Evolutionary conservation across 2,888 invertebrate species (phyloP).

Genomic region (Charanyca ferruginea): DNA sequence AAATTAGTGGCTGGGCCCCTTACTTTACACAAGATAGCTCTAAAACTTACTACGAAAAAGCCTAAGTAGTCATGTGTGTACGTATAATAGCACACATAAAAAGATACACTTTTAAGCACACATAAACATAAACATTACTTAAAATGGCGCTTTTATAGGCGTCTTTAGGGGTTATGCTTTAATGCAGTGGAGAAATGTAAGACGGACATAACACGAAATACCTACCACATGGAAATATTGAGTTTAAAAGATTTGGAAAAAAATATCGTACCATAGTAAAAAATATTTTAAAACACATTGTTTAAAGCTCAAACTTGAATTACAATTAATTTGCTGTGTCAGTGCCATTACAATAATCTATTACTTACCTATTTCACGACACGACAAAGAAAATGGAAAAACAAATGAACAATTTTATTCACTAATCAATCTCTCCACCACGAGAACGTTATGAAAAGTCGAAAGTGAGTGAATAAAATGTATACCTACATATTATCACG

Average conservation of each 20-base stretch:
- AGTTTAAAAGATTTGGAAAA: neutral
- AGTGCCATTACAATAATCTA: no score
- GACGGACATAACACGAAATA: neutral
- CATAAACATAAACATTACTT: constrained; percentile 34
- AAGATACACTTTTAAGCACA: constrained; percentile 23
- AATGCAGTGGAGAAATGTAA: constrained; percentile 13
- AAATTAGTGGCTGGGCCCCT: constrained; percentile 45
- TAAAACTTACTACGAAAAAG: constrained; percentile 10
- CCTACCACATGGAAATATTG: neutral
- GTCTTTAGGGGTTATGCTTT: constrained; percentile 25
- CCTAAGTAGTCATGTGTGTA: neutral
- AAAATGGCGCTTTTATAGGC: constrained; percentile 23
- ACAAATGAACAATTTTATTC: neutral
- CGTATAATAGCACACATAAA: constrained; percentile 29
- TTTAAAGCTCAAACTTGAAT: no score
- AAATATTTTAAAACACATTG: no score
- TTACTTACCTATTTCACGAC: no score
- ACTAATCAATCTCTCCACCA: neutral
- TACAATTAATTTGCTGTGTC: no score
- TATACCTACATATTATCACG: neutral
- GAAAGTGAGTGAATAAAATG: neutral
- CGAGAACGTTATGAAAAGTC: neutral
- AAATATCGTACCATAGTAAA: no score
- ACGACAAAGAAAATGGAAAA: neutral
- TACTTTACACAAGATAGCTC: constrained; percentile 23